phyloP scores from a whole-genome alignment of 2,113 vertebrate species.

The Eleginops maclovinus region DNA sequence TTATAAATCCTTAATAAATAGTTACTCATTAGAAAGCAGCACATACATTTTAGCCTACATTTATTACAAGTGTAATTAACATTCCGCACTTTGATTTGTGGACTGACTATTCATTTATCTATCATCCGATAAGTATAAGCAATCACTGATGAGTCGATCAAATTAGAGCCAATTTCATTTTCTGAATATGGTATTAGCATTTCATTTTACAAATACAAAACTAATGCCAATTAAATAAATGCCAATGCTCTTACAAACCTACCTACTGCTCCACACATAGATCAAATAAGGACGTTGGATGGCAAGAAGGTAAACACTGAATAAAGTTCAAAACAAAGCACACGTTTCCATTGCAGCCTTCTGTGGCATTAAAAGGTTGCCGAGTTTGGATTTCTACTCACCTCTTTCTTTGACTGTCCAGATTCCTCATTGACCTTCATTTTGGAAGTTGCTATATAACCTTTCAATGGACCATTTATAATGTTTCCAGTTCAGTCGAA shows the following conservation, averaged over 20 bases:
- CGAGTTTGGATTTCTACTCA: slow-evolving; percentile 26
- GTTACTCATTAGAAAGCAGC: background rate
- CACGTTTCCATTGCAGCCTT: background rate
- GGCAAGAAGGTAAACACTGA: background rate
- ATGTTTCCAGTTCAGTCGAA: slow-evolving; percentile 10
- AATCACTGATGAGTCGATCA: no score
- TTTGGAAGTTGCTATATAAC: slow-evolving; percentile 2
- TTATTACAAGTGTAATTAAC: background rate
- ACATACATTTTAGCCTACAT: background rate
- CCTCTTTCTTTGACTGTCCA: slow-evolving; percentile 48
- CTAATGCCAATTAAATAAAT: background rate
- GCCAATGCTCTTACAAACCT: background rate
- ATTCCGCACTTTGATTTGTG: background rate
- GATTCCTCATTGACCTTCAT: slow-evolving; percentile 56
- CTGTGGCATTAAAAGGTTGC: background rate
- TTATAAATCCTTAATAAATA: background rate
- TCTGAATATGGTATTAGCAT: no score
- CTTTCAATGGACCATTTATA: slow-evolving; percentile 10
- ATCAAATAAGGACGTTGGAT: background rate
- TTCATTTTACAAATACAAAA: background rate
- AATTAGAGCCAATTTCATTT: no score
- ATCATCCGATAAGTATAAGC: background rate
- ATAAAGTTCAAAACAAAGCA: background rate
- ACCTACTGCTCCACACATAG: background rate
- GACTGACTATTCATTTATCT: background rate